Conservation (phyloP, 2,113 vertebrate species). For the Callipepla squamata region DNA sequence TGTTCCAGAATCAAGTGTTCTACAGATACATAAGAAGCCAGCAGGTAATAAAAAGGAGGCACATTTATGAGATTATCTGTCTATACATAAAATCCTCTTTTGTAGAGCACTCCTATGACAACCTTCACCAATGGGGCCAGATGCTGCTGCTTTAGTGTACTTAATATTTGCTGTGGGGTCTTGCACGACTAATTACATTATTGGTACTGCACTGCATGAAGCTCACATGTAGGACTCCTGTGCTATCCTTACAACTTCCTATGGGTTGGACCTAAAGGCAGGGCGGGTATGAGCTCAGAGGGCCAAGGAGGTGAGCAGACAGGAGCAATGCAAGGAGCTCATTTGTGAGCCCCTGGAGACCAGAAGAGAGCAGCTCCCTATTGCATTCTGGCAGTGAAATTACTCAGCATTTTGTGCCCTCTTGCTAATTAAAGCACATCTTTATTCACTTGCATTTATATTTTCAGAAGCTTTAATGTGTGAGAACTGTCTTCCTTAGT, state of each 20-base stretch:
- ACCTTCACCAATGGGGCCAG: neutral
- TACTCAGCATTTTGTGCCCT: neutral
- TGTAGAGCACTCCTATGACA: neutral
- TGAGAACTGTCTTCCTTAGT: neutral
- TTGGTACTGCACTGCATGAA: neutral
- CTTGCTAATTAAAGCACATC: neutral
- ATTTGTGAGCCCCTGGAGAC: neutral
- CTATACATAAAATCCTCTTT: neutral
- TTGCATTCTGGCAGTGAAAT: neutral
- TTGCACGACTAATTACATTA: neutral
- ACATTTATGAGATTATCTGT: neutral
- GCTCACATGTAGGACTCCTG: neutral
- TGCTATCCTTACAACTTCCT: neutral
- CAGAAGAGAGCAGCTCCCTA: neutral
- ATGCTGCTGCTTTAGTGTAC: neutral
- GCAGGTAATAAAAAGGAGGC: neutral
- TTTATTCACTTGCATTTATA: neutral
- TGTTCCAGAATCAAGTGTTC: neutral
- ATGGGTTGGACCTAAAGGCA: neutral
- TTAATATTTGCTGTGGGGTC: neutral
- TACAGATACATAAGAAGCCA: neutral
- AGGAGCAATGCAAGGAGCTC: neutral
- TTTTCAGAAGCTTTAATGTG: neutral
- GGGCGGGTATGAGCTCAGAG: rapidly evolving
- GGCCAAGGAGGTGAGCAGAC: neutral